Evolutionary conservation across 2,797 vertebrate genomes (phyloP).

Genomic region (Sciaenops ocellatus): DNA sequence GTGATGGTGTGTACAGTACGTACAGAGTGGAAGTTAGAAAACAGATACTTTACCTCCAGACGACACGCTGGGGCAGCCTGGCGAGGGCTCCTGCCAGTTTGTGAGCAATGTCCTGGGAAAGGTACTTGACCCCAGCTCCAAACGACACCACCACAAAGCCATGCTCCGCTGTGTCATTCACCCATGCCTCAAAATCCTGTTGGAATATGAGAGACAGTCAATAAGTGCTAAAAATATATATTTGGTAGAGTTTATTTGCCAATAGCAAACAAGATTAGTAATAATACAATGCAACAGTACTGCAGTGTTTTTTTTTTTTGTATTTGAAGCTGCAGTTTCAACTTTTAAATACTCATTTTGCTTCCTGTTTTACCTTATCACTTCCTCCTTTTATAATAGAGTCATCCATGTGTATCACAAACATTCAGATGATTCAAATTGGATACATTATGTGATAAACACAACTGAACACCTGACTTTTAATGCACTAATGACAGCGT

Average conservation of each 20-base stretch:
- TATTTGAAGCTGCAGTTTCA: neutral
- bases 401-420: neutral
- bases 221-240: neutral
- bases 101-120: constrained; percentile 94
- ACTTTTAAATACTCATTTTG: neutral
- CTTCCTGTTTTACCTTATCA: neutral
- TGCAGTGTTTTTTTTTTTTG: neutral
- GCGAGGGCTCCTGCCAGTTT: constrained; percentile 94
- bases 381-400: neutral
- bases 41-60: constrained; percentile 92
- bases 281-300: neutral
- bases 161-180: constrained; percentile 90
- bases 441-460: neutral
- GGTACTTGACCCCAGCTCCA: constrained; percentile 97
- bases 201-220: constrained; percentile 29
- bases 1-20: constrained; percentile 3
- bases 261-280: neutral
- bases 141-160: constrained; percentile 98
- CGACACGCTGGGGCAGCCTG: constrained; percentile 92
- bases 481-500: neutral
- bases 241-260: neutral
- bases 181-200: constrained; percentile 94
- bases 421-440: neutral
- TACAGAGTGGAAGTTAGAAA: constrained; percentile 1
- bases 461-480: neutral